phyloP scores from a whole-genome alignment of 1,140 invertebrate genomes.

The Frieseomelitta varia region DNA sequence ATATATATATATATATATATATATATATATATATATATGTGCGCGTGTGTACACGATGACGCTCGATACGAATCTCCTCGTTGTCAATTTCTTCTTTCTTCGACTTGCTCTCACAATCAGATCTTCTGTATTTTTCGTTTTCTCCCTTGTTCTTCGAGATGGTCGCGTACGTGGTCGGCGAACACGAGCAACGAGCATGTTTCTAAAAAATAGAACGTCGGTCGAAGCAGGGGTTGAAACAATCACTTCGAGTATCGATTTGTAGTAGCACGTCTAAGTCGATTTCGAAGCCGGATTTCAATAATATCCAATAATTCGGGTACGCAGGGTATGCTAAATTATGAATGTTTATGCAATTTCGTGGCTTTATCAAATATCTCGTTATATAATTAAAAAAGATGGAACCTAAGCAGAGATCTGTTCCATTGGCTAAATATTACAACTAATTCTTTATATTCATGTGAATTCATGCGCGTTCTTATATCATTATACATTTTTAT shows the following conservation, averaged over 20 bases:
- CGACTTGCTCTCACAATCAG: not conserved
- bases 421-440: too few species aligned
- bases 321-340: not conserved
- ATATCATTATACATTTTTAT: too few species aligned
- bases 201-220: not conserved
- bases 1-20: too few species aligned
- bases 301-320: too few species aligned
- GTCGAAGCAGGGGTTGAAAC: not conserved
- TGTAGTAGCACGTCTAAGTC: too few species aligned
- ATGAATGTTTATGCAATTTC: not conserved
- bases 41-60: not conserved
- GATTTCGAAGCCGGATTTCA: not conserved
- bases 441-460: too few species aligned
- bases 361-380: too few species aligned
- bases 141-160: not conserved
- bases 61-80: not conserved
- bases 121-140: too few species aligned
- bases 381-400: too few species aligned
- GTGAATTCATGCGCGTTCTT: too few species aligned
- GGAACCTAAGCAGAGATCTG: too few species aligned
- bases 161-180: not conserved
- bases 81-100: not conserved
- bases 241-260: not conserved
- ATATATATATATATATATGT: not conserved
- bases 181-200: not conserved